Conservation (phyloP, 2,113 vertebrate species). For the Salminus brasiliensis region DNA sequence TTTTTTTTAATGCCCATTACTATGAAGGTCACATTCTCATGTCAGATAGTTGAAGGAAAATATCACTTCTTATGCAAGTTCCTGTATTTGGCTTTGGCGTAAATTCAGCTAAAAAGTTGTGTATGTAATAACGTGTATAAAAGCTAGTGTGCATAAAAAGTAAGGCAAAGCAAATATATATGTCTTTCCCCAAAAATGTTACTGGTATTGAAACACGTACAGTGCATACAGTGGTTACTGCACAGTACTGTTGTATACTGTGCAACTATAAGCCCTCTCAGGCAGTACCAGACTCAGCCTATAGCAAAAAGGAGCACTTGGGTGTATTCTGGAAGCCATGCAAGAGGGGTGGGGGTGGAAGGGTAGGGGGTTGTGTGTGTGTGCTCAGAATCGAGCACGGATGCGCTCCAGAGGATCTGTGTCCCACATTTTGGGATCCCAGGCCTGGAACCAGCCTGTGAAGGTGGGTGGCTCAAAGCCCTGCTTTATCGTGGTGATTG, state of each 20-base stretch:
- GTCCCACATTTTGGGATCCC: slow-evolving; percentile 72
- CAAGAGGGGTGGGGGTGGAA: background rate
- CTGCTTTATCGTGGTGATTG: slow-evolving; percentile 69
- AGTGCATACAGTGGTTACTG: background rate
- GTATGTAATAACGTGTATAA: background rate
- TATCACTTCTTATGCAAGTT: background rate
- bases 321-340: slow-evolving; percentile 35
- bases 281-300: background rate
- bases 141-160: slow-evolving; percentile 2
- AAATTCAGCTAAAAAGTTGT: background rate
- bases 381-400: slow-evolving; percentile 61
- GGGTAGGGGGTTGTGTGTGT: background rate
- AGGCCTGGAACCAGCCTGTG: slow-evolving; percentile 78
- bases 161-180: slow-evolving; percentile 1
- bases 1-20: background rate
- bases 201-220: background rate
- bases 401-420: slow-evolving; percentile 64
- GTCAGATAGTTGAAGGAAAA: background rate
- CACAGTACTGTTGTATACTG: slow-evolving; percentile 2
- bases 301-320: slow-evolving; percentile 12
- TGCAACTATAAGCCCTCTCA: background rate
- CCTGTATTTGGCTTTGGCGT: background rate
- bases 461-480: slow-evolving; percentile 69
- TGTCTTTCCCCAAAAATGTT: background rate
- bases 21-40: background rate